Evolutionary conservation across 1,140 invertebrate genomes (phyloP).

Genomic region (Eupristina koningsbergeri): DNA sequence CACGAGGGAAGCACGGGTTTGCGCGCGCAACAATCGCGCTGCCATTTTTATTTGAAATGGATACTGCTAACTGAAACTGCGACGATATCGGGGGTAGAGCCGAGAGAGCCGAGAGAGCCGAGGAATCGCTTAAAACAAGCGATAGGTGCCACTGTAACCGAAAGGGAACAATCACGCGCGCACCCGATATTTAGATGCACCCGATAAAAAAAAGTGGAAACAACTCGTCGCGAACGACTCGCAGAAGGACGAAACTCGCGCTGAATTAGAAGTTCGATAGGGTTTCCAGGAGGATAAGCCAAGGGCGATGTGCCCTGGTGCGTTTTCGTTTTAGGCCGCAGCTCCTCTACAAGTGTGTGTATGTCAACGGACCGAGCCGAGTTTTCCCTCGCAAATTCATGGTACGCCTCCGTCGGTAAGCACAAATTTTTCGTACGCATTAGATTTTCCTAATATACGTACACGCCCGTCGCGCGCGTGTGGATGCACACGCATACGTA

Average conservation of each 20-base stretch:
- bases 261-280: too few relatives aligned
- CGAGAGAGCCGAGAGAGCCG: too few relatives aligned
- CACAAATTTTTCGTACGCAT: neutral
- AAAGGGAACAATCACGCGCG: neutral
- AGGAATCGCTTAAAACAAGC: neutral
- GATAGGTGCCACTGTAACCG: neutral
- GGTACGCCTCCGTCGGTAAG: slow-evolving; percentile 7
- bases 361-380: neutral
- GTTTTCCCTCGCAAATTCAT: slow-evolving; percentile 4
- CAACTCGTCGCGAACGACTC: neutral
- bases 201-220: neutral
- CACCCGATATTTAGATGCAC: neutral
- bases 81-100: too few relatives aligned
- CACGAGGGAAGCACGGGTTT: neutral
- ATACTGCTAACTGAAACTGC: neutral
- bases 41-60: neutral
- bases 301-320: neutral
- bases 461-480: neutral
- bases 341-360: too few relatives aligned
- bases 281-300: neutral
- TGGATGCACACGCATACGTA: too few relatives aligned
- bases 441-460: neutral
- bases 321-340: neutral
- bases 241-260: too few relatives aligned
- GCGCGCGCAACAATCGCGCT: neutral